A percentile compares a stretch with the other conserved stretches of the same genome.
Evolutionary conservation across 2,113 vertebrate genomes (phyloP).

Genomic region (Serinus canaria): DNA sequence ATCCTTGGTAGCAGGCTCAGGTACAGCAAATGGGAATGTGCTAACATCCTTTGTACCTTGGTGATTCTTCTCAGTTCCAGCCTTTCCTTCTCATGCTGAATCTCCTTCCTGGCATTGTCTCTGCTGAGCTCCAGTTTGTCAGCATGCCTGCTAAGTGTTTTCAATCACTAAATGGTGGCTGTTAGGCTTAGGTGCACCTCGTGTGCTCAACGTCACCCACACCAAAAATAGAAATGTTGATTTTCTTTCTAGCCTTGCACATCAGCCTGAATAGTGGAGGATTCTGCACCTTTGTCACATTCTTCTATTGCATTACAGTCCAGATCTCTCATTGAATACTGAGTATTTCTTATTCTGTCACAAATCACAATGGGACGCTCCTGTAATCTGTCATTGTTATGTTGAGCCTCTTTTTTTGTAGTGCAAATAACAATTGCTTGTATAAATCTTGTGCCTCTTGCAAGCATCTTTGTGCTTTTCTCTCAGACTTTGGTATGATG

Average conservation of each 20-base stretch:
- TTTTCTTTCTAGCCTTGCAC: slow-evolving; percentile 28
- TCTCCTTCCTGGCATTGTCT: background rate
- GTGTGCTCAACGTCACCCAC: background rate
- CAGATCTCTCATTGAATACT: background rate
- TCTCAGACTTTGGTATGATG: background rate
- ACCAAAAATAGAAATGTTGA: slow-evolving; percentile 46
- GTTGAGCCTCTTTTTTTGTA: background rate
- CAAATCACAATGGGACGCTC: background rate
- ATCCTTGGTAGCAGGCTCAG: background rate
- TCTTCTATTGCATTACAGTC: background rate
- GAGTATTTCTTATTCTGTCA: background rate
- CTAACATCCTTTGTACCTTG: background rate
- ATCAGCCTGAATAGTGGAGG: background rate
- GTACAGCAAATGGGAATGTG: background rate
- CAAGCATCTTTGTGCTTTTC: background rate
- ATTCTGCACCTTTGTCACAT: background rate
- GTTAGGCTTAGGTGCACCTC: background rate
- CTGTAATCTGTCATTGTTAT: background rate
- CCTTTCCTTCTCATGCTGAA: background rate
- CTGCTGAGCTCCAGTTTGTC: background rate
- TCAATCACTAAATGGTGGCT: background rate
- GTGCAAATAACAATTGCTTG: background rate
- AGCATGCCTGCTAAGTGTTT: background rate
- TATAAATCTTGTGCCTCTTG: background rate
- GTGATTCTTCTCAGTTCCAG: background rate